These are phyloP conservation scores for Zapus hudsonius DNA, from an alignment of 2,113 vertebrate genomes.

Conservation along the genomic window DNA sequence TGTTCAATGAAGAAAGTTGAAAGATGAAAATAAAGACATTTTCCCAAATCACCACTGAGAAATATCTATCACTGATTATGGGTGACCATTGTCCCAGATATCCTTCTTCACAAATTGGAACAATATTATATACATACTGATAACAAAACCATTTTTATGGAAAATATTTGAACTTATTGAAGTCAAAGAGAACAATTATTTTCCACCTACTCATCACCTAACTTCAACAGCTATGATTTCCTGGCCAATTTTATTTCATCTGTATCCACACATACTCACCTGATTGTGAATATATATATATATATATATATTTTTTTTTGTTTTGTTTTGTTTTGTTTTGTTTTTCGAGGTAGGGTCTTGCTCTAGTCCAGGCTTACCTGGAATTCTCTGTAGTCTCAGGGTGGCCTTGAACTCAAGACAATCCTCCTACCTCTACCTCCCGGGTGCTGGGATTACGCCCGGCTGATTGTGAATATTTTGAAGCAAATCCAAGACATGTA, in stretches of 20 bases:
- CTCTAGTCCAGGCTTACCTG: no score
- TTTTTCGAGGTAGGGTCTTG: no score
- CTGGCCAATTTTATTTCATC: background rate
- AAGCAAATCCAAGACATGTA: background rate
- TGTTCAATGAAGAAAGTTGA: background rate
- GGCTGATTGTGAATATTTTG: background rate
- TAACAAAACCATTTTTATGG: background rate
- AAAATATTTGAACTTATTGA: slow-evolving; percentile 40
- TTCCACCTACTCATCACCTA: background rate
- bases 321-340: no score
- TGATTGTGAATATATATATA: background rate
- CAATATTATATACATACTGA: background rate
- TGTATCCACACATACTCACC: background rate
- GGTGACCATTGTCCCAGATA: background rate
- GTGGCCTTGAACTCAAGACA: no score
- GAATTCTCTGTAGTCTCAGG: no score
- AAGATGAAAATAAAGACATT: background rate
- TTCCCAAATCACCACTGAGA: background rate
- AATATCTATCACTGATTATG: background rate
- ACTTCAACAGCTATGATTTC: background rate
- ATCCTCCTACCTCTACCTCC: no score
- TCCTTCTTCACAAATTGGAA: background rate
- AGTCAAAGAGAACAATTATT: slow-evolving; percentile 33
- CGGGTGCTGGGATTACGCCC: no score
- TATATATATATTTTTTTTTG: no score